Evolutionary conservation across 2,888 invertebrate species (phyloP).

Genomic region (Odontothrips loti): DNA sequence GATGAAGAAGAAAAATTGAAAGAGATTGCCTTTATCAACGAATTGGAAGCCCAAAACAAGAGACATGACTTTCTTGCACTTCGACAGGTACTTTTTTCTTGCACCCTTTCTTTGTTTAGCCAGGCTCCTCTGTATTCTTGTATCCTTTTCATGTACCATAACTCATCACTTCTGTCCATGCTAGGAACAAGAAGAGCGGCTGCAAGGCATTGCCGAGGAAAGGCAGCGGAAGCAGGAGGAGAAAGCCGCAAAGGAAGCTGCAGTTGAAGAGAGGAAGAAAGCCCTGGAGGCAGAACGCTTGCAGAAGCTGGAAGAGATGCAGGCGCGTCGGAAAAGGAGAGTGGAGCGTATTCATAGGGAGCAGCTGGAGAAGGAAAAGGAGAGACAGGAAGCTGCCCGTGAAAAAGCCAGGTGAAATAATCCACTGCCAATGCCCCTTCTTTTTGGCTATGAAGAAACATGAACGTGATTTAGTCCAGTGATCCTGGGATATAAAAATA

Average conservation of each 20-base stretch:
- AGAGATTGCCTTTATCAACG: slow-evolving; percentile 97
- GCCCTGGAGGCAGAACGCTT: slow-evolving; percentile 76
- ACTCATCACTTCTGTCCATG: slow-evolving; percentile 29
- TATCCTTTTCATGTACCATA: background rate
- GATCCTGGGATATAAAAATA: too few relatives aligned
- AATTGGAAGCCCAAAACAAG: slow-evolving; percentile 90
- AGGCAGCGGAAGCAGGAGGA: slow-evolving; percentile 79
- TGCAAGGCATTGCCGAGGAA: slow-evolving; percentile 77
- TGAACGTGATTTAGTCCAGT: too few relatives aligned
- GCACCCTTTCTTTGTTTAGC: background rate
- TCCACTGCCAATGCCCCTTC: background rate
- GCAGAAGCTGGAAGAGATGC: slow-evolving; percentile 61
- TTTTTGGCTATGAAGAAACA: background rate
- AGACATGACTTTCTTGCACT: slow-evolving; percentile 84
- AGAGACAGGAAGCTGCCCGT: slow-evolving; percentile 68
- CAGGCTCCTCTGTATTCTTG: background rate
- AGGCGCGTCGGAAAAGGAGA: slow-evolving; percentile 72
- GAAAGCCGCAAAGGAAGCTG: slow-evolving; percentile 93
- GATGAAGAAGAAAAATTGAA: slow-evolving; percentile 95
- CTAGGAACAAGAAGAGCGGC: slow-evolving; percentile 77
- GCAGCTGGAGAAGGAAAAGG: slow-evolving; percentile 70
- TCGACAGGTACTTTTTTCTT: slow-evolving; percentile 60
- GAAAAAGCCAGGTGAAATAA: slow-evolving; percentile 59
- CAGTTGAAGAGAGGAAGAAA: slow-evolving; percentile 82
- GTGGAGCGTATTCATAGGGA: slow-evolving; percentile 80